Conservation (phyloP, 37 sponge, comb jelly and placozoan genomes). For the Amphimedon queenslandica region DNA sequence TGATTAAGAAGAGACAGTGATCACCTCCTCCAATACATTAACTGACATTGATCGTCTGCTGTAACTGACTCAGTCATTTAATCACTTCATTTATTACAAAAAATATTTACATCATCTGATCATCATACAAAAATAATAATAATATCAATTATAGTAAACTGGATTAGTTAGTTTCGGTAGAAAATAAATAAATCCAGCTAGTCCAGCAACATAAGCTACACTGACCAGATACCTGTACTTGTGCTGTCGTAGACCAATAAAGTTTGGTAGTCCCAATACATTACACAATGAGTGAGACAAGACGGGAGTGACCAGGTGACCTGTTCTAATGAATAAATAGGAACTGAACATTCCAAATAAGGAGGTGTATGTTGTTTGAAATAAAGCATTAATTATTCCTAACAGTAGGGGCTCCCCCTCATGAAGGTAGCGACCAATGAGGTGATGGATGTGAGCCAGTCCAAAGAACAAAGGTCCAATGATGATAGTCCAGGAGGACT, state of each 20-base stretch:
- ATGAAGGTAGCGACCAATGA: constrained; percentile 35
- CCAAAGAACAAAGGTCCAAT: constrained; percentile 84
- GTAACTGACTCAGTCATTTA: too few species aligned
- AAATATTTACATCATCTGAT: too few species aligned
- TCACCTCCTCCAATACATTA: too few species aligned
- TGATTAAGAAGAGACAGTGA: too few species aligned
- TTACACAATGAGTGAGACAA: constrained; percentile 87
- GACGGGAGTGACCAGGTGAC: constrained; percentile 73
- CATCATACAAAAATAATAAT: background rate
- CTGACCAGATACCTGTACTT: constrained; percentile 10
- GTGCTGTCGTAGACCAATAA: constrained; percentile 32
- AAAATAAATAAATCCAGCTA: constrained; percentile 47
- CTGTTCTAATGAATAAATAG: constrained; percentile 67
- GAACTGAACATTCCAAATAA: constrained; percentile 80
- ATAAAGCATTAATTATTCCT: constrained; percentile 15
- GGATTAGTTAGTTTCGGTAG: constrained; percentile 55
- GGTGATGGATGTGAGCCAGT: constrained; percentile 87
- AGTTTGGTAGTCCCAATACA: constrained; percentile 77
- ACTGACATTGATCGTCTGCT: too few species aligned
- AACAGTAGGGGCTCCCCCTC: constrained; percentile 7
- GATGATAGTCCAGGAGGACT: constrained; percentile 38
- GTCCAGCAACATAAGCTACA: constrained; percentile 50
- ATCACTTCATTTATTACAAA: too few species aligned
- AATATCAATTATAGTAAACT: background rate
- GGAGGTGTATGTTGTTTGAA: constrained; percentile 73